Percentiles rank a stretch among this genome's conserved stretches.
phyloP scores from a whole-genome alignment of 1,140 invertebrate genomes.

The Melipona quadrifasciata region DNA sequence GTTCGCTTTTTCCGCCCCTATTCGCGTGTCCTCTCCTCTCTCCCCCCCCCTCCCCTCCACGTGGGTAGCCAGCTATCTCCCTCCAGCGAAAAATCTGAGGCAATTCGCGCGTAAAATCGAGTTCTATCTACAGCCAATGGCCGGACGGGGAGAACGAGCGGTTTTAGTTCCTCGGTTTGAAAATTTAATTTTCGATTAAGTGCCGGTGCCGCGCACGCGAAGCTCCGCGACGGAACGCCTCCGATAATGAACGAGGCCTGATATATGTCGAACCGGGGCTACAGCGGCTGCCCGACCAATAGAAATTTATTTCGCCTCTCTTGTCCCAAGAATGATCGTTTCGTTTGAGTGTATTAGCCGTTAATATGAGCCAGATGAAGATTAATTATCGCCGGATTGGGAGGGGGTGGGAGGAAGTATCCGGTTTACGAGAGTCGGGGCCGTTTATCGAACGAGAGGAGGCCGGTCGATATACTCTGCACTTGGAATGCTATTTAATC shows the following conservation, averaged over 20 bases:
- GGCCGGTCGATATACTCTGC: not conserved
- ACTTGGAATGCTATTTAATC: not conserved
- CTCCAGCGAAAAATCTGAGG: slow-evolving; percentile 49
- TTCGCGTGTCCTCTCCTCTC: not conserved
- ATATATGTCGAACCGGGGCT: not conserved
- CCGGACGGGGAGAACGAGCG: not conserved
- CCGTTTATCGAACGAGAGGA: not conserved
- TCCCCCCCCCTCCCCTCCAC: not conserved
- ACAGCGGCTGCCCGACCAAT: not conserved
- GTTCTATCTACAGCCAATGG: slow-evolving; percentile 7
- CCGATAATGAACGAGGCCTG: not conserved
- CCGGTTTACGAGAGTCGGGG: not conserved
- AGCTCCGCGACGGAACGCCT: not conserved
- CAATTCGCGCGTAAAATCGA: slow-evolving; percentile 29
- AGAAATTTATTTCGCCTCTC: slow-evolving; percentile 6
- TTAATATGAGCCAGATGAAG: not conserved
- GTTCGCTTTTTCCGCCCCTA: not conserved
- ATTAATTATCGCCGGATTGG: not conserved
- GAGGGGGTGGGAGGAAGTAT: not conserved
- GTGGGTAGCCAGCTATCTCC: not conserved
- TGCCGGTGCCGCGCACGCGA: not conserved
- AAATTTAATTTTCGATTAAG: slow-evolving; percentile 45
- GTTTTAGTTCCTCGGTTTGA: slow-evolving; percentile 29
- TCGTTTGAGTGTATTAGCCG: not conserved
- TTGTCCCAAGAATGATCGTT: not conserved